Evolutionary conservation across 1,140 invertebrate species (phyloP).

Genomic region (Eufriesea mexicana): DNA sequence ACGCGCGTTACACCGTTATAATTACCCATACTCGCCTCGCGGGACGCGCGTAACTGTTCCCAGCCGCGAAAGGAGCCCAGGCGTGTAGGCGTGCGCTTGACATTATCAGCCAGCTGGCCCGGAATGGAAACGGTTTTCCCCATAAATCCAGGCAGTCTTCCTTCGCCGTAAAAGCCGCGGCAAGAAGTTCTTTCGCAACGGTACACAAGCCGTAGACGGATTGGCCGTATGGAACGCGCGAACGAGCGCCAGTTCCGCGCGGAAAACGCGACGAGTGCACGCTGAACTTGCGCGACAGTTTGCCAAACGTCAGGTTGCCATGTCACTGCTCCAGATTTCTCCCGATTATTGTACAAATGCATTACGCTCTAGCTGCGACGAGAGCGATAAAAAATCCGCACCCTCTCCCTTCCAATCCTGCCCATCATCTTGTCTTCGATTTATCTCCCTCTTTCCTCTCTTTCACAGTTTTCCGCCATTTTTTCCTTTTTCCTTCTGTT

Average conservation of each 20-base stretch:
- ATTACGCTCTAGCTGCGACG: constrained; percentile 12
- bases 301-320: not conserved
- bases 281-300: constrained; percentile 25
- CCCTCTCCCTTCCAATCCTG: not conserved
- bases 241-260: not conserved
- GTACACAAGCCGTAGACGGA: not conserved
- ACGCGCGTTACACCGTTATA: constrained; percentile 41
- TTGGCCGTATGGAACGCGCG: not conserved
- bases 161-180: constrained; percentile 27
- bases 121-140: not conserved
- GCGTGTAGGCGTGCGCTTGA: constrained; percentile 26
- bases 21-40: constrained; percentile 22
- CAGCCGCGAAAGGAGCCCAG: not conserved
- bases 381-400: not conserved
- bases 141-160: constrained; percentile 19
- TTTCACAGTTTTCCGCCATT: no score
- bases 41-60: constrained; percentile 19
- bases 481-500: no score
- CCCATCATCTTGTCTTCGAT: not conserved
- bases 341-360: constrained; percentile 46
- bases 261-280: not conserved
- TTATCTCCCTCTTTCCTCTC: not conserved
- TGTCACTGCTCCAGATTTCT: constrained; percentile 14
- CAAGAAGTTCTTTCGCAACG: constrained; percentile 28
- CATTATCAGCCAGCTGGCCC: not conserved